These are phyloP conservation scores for Pelusios castaneus DNA, from an alignment of 2,113 vertebrate species.

Conservation along the genomic window DNA sequence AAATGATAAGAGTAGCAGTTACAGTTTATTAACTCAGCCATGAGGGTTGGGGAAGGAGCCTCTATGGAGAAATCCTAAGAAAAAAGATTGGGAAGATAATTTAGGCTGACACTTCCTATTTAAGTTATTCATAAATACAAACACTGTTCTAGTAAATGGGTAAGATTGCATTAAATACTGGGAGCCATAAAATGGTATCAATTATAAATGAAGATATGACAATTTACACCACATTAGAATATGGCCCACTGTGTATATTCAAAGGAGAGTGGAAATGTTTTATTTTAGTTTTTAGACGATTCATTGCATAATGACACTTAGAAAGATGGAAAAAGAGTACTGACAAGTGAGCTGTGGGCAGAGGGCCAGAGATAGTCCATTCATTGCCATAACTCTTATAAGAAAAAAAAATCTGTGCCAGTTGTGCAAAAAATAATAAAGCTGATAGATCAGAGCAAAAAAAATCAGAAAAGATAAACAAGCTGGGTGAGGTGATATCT, in stretches of 20 bases:
- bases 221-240: constrained; percentile 1
- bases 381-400: constrained; percentile 30
- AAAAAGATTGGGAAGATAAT: background rate
- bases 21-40: background rate
- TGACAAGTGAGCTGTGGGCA: constrained; percentile 19
- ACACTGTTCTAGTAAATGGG: background rate
- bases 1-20: background rate
- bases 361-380: constrained; percentile 35
- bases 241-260: background rate
- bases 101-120: background rate
- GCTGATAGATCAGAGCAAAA: constrained; percentile 59
- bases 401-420: constrained; percentile 45
- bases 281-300: background rate
- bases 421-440: constrained; percentile 55
- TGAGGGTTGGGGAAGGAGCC: background rate
- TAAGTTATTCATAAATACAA: no score
- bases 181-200: background rate
- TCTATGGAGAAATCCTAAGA: background rate
- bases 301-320: background rate
- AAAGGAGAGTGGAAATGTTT: background rate
- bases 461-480: constrained; percentile 53
- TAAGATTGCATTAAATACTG: background rate
- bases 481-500: background rate
- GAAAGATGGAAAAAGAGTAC: background rate
- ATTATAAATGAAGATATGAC: constrained; percentile 22